Percentiles rank a stretch among this genome's conserved stretches.
Conservation (phyloP, 2,888 invertebrate species). For the Spodoptera picta region DNA sequence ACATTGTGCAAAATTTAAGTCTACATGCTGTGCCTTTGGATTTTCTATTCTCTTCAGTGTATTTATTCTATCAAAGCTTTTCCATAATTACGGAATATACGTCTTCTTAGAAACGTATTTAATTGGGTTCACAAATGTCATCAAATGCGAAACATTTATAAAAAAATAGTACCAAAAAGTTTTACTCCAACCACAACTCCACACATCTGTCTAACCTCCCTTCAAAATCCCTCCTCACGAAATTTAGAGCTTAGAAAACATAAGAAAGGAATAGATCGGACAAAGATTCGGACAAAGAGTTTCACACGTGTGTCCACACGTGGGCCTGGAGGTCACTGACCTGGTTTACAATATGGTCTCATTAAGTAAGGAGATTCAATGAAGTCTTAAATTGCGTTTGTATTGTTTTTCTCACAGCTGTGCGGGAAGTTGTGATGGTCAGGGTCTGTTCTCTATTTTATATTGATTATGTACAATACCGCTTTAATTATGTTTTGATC, state of each 20-base stretch:
- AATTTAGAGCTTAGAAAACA: conserved; percentile 74
- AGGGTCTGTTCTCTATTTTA: conserved; percentile 38
- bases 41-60: too few species aligned
- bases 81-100: too few species aligned
- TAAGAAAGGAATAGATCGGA: conserved; percentile 72
- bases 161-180: background rate
- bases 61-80: too few species aligned
- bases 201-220: conserved; percentile 46
- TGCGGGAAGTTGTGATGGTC: conserved; percentile 65
- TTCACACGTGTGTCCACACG: conserved; percentile 82
- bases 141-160: too few species aligned
- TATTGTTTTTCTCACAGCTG: conserved; percentile 77
- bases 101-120: too few species aligned
- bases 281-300: conserved; percentile 78
- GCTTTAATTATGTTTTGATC: too few species aligned
- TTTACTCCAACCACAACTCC: conserved; percentile 45
- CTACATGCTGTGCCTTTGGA: too few species aligned
- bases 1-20: too few species aligned
- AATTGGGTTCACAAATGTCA: too few species aligned
- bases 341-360: conserved; percentile 76
- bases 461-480: background rate
- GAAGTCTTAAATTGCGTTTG: conserved; percentile 53
- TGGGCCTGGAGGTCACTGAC: conserved; percentile 76
- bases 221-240: conserved; percentile 75
- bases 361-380: conserved; percentile 60